Evolutionary conservation across 2,113 vertebrate genomes (phyloP), one percentile per base, ranked within the genome.

Genomic region (Synchiropus splendidus): DNA sequence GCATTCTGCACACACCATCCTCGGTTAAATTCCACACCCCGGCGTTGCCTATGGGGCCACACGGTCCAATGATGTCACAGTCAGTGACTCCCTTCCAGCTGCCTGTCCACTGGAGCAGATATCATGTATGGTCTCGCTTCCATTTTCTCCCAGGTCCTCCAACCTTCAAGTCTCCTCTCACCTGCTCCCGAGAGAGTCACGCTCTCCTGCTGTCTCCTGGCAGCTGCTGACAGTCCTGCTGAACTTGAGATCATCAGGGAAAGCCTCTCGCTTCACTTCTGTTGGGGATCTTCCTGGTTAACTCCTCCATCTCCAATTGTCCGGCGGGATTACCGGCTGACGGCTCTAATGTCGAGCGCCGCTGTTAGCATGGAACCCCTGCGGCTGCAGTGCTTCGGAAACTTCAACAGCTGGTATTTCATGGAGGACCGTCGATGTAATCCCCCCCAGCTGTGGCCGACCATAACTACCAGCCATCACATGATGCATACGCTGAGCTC

Each of bases 211-310:
- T 60, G 78, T 84, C 84, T 82, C 65, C 56, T 65, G 65, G 72
- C 80, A 85, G 80, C 81, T 83, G 84, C 58, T 77, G 72, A 81
- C 63, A 67, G 61, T 61, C 70, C 74, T 66, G 75, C 64, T 72
- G 65, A 83, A 82, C 70, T 77, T 67, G 78, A 78, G 73, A 74
- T 27, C 4, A 27, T 27, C 21, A 27, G 21, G 27, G 39, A 16
- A n/a, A 36, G 16, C 36, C 14, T 16, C 11, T 49, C 21, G 30
- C 17, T 35, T n/a, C 12, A 16, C 33, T 32, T 35, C 48, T 35
- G 12, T 34, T 32, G 31, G 12, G 14, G 10, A 30, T 36, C 35
- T 35, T 45, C 51, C 9, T 42, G 37, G 39, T 60, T 43, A 38
- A 37, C 15, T 30, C 18, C 12, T 40, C 32, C 42, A 44, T 51